phyloP scores from a whole-genome alignment of 2,888 invertebrate species.

The Chrysina gloriosa region DNA sequence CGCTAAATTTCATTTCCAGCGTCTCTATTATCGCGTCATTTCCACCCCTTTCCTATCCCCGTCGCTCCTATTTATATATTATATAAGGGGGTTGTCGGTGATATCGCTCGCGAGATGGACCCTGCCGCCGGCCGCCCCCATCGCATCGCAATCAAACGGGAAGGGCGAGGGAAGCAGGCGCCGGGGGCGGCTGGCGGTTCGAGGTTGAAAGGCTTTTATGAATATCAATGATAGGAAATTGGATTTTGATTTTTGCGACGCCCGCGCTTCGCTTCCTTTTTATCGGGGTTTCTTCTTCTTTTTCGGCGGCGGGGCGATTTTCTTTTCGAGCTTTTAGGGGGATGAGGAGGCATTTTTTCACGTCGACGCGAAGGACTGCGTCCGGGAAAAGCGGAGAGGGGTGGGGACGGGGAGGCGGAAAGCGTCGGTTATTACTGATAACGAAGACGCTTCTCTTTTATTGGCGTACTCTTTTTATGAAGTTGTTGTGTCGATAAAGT shows the following conservation, averaged over 20 bases:
- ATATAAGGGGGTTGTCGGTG: slow-evolving; percentile 52
- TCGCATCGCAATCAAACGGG: slow-evolving; percentile 42
- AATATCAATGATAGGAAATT: slow-evolving; percentile 57
- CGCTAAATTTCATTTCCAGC: slow-evolving; percentile 61
- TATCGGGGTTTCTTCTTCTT: slow-evolving; percentile 28
- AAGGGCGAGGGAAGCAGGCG: slow-evolving; percentile 37
- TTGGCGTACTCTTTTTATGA: slow-evolving; percentile 34
- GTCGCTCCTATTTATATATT: slow-evolving; percentile 14
- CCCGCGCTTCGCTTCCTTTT: slow-evolving; percentile 34
- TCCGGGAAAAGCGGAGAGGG: not conserved
- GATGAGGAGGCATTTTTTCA: slow-evolving; percentile 8
- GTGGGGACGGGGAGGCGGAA: not conserved
- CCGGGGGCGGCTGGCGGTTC: slow-evolving; percentile 45
- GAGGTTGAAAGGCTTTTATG: slow-evolving; percentile 45
- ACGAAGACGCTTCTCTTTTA: slow-evolving; percentile 26
- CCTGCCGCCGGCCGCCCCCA: slow-evolving; percentile 48
- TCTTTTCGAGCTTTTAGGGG: not conserved
- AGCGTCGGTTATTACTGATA: slow-evolving; percentile 13
- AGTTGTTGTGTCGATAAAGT: slow-evolving; percentile 35
- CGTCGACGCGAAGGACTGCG: not conserved
- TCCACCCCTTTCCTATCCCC: slow-evolving; percentile 43
- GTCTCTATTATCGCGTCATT: slow-evolving; percentile 61
- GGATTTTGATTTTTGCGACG: slow-evolving; percentile 56
- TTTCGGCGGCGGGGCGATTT: not conserved
- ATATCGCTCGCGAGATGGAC: slow-evolving; percentile 53